These are phyloP conservation scores for Brachycybe producta DNA, from an alignment of 2,888 invertebrate species.

Conservation along the genomic window DNA sequence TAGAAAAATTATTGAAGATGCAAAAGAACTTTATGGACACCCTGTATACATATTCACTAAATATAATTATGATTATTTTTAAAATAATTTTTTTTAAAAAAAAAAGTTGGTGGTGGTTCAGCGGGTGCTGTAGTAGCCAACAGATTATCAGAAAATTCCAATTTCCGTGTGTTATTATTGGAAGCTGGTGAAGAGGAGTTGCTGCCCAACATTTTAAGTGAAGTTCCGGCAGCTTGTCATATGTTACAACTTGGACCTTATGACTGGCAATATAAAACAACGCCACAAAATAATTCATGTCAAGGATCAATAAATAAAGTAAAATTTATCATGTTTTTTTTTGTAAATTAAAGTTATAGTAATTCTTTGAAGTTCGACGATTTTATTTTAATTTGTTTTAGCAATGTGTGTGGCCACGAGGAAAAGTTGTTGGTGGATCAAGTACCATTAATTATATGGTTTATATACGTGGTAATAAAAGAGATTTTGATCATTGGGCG, in stretches of 20 bases:
- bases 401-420: conserved; percentile 26
- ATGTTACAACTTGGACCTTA: conserved; percentile 34
- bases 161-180: conserved; percentile 23
- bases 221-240: conserved; percentile 25
- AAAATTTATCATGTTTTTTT: no score
- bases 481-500: conserved; percentile 37
- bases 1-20: no score
- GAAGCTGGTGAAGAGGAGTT: conserved; percentile 26
- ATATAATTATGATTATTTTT: no score
- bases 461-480: conserved; percentile 37
- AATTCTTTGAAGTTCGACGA: neutral
- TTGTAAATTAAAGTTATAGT: neutral
- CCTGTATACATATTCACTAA: no score
- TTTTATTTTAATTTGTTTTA: neutral
- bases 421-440: conserved; percentile 36
- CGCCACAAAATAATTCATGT: neutral
- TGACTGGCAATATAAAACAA: conserved; percentile 1
- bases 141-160: conserved; percentile 40
- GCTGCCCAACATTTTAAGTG: conserved; percentile 24
- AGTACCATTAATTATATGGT: conserved; percentile 39
- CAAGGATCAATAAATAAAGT: neutral
- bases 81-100: no score
- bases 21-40: no score
- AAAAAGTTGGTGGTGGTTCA: conserved; percentile 72
- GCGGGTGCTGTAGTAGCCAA: conserved; percentile 80